Conservation (phyloP, 35 echinoderm and acorn worm genomes). For the Stichopus chloronotus region DNA sequence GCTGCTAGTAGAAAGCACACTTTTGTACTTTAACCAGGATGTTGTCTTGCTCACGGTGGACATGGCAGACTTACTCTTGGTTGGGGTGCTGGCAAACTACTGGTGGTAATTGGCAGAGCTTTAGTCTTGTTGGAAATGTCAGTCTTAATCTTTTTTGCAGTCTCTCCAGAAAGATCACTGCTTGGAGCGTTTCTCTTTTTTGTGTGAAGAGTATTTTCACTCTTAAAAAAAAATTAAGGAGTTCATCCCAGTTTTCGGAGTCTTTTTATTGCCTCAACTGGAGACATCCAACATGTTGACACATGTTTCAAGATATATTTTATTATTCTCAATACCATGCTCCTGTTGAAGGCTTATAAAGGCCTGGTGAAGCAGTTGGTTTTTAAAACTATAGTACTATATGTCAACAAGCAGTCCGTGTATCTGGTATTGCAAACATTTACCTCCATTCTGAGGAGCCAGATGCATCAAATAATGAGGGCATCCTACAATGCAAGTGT, state of each 20-base stretch:
- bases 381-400: not conserved
- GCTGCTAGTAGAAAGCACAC: not conserved
- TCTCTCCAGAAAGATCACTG: not conserved
- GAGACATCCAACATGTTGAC: slow-evolving; percentile 10
- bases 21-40: not conserved
- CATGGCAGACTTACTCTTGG: not conserved
- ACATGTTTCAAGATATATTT: slow-evolving; percentile 24
- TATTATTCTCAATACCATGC: slow-evolving; percentile 17
- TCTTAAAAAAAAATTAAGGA: not conserved
- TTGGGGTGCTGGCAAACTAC: not conserved
- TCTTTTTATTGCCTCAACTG: not conserved
- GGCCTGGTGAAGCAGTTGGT: not conserved
- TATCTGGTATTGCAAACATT: not conserved
- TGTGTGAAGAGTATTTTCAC: not conserved
- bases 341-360: not conserved
- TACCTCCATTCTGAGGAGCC: not conserved
- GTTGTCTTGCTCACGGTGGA: not conserved
- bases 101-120: not conserved
- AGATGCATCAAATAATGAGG: slow-evolving; percentile 54
- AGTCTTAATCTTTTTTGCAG: not conserved
- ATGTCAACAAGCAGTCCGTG: slow-evolving; percentile 4
- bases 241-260: not conserved
- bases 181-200: not conserved
- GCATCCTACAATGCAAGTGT: slow-evolving; percentile 59
- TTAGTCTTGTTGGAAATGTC: no score